These are phyloP conservation scores for Ispidina picta DNA, from an alignment of 2,797 vertebrate genomes.

Conservation along the genomic window DNA sequence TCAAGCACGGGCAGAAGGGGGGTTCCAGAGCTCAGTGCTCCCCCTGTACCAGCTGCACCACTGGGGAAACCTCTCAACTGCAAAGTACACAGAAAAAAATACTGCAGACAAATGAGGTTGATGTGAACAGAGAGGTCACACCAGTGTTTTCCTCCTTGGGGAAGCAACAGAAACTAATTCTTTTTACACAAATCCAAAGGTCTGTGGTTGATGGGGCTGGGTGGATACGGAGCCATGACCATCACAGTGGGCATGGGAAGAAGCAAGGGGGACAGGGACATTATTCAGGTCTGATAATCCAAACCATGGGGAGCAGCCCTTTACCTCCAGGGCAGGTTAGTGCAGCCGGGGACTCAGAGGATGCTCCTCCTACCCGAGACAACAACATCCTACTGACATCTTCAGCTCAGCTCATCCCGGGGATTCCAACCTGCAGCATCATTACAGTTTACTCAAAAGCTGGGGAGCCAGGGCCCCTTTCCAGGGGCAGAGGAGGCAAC, in stretches of 20 bases:
- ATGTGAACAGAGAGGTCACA: background rate
- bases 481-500: background rate
- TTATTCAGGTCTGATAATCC: background rate
- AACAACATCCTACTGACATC: no score
- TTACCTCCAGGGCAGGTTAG: background rate
- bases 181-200: background rate
- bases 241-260: fast-evolving
- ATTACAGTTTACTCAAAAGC: background rate
- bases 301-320: background rate
- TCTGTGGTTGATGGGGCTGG: background rate
- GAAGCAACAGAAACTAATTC: background rate
- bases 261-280: background rate
- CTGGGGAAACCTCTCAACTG: background rate
- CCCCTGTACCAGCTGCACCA: fast-evolving
- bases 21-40: background rate
- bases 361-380: no score
- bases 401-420: background rate
- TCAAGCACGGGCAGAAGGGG: background rate
- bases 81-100: background rate
- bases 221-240: background rate
- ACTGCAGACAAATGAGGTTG: no score
- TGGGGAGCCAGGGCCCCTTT: background rate
- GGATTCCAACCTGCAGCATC: background rate
- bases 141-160: background rate
- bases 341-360: background rate